phyloP scores from a whole-genome alignment of 2,797 vertebrate species.

The Anguilla pacifica region DNA sequence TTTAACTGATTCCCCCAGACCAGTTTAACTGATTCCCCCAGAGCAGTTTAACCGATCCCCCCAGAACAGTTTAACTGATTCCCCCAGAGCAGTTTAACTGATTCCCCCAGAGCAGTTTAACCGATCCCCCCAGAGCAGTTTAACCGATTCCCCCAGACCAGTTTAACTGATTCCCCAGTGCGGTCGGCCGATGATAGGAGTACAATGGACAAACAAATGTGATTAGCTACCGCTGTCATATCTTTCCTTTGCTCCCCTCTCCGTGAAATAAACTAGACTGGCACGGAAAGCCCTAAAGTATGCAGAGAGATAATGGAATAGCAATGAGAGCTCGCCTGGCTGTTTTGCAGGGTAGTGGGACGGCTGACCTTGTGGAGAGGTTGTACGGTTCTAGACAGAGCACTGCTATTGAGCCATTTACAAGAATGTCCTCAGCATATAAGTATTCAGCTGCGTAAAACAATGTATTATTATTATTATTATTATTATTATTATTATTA shows the following conservation, averaged over 20 bases:
- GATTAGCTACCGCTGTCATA: background rate
- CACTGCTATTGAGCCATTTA: background rate
- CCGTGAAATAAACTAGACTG: background rate
- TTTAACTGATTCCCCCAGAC: background rate
- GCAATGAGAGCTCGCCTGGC: background rate
- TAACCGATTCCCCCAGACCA: background rate
- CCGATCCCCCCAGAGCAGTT: background rate
- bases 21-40: background rate
- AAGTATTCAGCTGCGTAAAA: background rate
- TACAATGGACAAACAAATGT: slow-evolving; percentile 3
- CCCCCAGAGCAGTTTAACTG: background rate
- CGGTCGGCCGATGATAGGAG: background rate
- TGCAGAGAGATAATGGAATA: background rate
- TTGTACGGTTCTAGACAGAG: background rate
- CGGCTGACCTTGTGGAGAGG: background rate
- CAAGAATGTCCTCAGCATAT: background rate
- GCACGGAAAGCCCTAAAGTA: background rate
- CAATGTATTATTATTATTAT: background rate
- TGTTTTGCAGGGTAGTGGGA: background rate
- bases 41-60: background rate
- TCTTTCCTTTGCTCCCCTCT: background rate
- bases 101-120: background rate
- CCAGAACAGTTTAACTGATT: background rate
- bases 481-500: slow-evolving; percentile 2
- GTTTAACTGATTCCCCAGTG: background rate